Percentiles rank a stretch among this genome's conserved stretches.
Evolutionary conservation across 2,888 invertebrate genomes (phyloP).

Genomic region (Minunthozetes semirufus): DNA sequence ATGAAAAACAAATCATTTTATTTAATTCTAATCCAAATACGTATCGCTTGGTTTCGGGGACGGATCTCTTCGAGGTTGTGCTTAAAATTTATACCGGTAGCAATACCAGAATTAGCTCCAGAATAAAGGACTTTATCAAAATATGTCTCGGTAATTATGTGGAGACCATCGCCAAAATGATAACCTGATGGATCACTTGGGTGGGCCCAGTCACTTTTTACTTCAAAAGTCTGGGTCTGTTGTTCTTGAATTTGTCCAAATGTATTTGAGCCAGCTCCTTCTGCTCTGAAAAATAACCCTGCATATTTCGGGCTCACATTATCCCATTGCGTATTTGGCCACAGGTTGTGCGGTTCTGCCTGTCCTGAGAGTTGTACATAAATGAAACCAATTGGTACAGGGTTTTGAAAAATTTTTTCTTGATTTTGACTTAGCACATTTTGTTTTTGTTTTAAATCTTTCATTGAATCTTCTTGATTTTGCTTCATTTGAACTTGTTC

Average conservation of each 20-base stretch:
- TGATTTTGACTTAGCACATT: too few relatives aligned
- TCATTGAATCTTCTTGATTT: too few relatives aligned
- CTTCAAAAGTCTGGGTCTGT: background rate
- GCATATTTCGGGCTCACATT: background rate
- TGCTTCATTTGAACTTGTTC: too few relatives aligned
- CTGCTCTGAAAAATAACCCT: background rate
- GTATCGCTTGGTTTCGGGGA: background rate
- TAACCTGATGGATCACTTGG: background rate
- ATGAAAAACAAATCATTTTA: too few relatives aligned
- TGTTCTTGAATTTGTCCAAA: background rate
- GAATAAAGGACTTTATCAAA: background rate
- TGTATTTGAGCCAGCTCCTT: background rate
- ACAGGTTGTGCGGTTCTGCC: background rate
- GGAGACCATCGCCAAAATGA: too few relatives aligned
- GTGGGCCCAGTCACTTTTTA: background rate
- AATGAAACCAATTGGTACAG: background rate
- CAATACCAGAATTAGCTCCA: too few relatives aligned
- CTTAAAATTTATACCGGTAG: too few relatives aligned
- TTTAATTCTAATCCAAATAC: background rate
- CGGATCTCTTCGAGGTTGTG: background rate
- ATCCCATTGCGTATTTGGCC: background rate
- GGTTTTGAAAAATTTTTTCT: background rate
- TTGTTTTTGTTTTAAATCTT: too few relatives aligned
- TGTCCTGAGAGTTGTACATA: background rate
- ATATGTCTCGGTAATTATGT: too few relatives aligned